Evolutionary conservation across 2,888 invertebrate genomes (phyloP), one percentile per base, ranked within the genome.

Genomic region (Microctonus brassicae): DNA sequence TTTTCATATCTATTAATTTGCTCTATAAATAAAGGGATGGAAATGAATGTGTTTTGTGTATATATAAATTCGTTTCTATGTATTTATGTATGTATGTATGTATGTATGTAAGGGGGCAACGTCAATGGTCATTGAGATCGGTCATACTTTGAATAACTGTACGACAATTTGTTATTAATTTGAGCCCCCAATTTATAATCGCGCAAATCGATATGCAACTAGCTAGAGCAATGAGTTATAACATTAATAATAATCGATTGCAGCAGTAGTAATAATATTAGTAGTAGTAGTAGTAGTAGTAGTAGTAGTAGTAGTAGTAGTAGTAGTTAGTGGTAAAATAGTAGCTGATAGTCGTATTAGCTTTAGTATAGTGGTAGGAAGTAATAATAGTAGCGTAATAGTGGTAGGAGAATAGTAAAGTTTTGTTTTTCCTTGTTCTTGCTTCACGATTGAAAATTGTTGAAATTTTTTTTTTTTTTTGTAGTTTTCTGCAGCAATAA

Each of bases 91-190:
- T 36, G 10, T 36, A 17, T 9, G 47, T 20, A 17, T 36, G 10
- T 36, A 36, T 17, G 5, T 20, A 47, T 62, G 64, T 70, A 66
- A 55, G 55, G 62, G 81, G 78, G 80, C 78, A 76, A 73, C 80
- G 76, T 84, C 81, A 86, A 81, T 82, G 82, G 83, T 86, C 84
- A 86, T 84, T 86, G 87, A 87, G 87, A 87, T 87, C 87, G 81
- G 81, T 85, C 86, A 80, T 83, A 83, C 85, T n/a, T 73, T 70
- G 58, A 68, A 63, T 69, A 70, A 60, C 72, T 76, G 83, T 79
- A 82, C 76, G 82, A 84, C 69, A 61, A n/a, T n/a, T 60, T 47
- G 53, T 34, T 79, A 81, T 82, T 77, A 79, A 81, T 82, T 79
- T 68, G 42, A 73, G 75, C n/a, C n/a, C 77, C 68, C 36, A 53